Evolutionary conservation across 2,797 vertebrate genomes (phyloP).

Genomic region (Chelon labrosus): DNA sequence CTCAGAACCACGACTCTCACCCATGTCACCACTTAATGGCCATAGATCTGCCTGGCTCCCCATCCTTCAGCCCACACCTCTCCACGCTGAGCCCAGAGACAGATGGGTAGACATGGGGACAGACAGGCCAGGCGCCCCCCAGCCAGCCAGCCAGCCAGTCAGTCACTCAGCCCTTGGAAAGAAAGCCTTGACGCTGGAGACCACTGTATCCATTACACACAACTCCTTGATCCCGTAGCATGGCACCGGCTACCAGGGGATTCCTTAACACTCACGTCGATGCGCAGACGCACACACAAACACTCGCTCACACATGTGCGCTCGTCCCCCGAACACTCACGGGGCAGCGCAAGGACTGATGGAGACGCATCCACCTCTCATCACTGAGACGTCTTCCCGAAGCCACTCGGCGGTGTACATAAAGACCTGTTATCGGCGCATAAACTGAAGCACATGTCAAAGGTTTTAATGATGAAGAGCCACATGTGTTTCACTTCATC

Average conservation of each 20-base stretch:
- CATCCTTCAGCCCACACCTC: slow-evolving; percentile 86
- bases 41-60: slow-evolving; percentile 81
- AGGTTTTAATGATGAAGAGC: slow-evolving; percentile 30
- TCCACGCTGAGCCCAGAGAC: slow-evolving; percentile 61
- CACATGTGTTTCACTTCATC: slow-evolving; percentile 2
- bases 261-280: slow-evolving; percentile 58
- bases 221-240: slow-evolving; percentile 38
- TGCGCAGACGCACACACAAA: slow-evolving; percentile 39
- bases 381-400: slow-evolving; percentile 36
- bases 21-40: slow-evolving; percentile 80
- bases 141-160: slow-evolving; percentile 44
- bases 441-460: slow-evolving; percentile 42
- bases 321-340: slow-evolving; percentile 30
- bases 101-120: slow-evolving; percentile 80
- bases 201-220: slow-evolving; percentile 67
- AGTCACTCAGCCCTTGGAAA: slow-evolving; percentile 44
- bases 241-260: slow-evolving; percentile 66
- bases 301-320: slow-evolving; percentile 64
- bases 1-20: slow-evolving; percentile 51
- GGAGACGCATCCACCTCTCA: slow-evolving; percentile 62
- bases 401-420: background rate
- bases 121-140: slow-evolving; percentile 72
- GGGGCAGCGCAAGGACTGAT: slow-evolving; percentile 20
- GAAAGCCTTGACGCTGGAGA: slow-evolving; percentile 49
- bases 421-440: slow-evolving; percentile 15